A percentile compares a stretch with the other conserved stretches of the same genome.
Evolutionary conservation across 2,888 invertebrate genomes (phyloP).

Genomic region (Sinotaia quadrata): DNA sequence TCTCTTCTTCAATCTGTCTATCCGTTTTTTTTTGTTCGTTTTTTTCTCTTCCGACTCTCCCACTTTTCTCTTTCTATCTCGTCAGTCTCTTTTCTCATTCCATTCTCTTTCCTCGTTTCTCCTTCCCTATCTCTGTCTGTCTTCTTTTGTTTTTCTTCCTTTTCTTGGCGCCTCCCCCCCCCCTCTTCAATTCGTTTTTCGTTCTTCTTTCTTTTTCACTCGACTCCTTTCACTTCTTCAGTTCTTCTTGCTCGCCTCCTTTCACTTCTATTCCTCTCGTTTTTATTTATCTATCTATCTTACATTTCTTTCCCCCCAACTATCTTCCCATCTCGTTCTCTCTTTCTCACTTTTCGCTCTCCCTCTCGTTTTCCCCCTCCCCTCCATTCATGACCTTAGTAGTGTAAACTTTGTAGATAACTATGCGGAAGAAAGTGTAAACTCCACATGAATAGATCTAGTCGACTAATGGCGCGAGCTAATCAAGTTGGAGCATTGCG

Average conservation of each 20-base stretch:
- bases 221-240: neutral
- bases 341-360: too few species aligned
- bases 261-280: too few species aligned
- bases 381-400: neutral
- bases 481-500: too few species aligned
- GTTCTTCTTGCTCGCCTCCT: too few species aligned
- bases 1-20: conserved; percentile 8
- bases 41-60: conserved; percentile 6
- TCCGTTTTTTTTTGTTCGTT: neutral
- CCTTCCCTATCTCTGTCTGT: neutral
- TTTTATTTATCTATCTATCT: neutral
- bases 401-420: too few species aligned
- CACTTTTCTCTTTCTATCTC: neutral
- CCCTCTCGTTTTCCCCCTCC: neutral
- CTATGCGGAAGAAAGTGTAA: too few species aligned
- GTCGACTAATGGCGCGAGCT: too few species aligned
- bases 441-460: too few species aligned
- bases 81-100: neutral
- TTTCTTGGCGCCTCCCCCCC: conserved; percentile 3
- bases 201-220: conserved; percentile 16
- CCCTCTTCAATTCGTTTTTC: too few species aligned
- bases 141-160: neutral
- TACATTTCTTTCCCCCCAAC: conserved; percentile 11
- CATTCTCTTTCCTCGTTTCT: neutral
- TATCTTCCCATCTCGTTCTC: neutral